Evolutionary conservation across 2,888 invertebrate species (phyloP).

Genomic region (Elysia crispata): DNA sequence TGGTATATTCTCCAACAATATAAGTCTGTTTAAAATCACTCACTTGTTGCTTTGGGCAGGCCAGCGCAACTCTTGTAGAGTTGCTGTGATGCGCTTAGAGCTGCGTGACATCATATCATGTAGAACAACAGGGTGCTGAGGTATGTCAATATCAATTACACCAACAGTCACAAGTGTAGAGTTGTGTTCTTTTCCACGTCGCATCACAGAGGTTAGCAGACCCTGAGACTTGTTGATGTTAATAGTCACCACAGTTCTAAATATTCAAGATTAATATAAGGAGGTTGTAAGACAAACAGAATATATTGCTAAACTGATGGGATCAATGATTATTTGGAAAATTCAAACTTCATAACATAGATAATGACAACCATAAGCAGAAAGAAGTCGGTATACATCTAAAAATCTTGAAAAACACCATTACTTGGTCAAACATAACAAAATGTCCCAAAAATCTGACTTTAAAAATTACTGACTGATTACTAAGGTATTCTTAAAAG

Average conservation of each 20-base stretch:
- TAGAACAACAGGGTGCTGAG: conserved; percentile 97
- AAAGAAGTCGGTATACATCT: not conserved
- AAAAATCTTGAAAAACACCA: not conserved
- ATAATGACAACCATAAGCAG: too few relatives aligned
- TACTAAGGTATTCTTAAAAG: too few relatives aligned
- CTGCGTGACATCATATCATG: conserved; percentile 97
- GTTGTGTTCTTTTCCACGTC: conserved; percentile 85
- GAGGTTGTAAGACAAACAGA: too few relatives aligned
- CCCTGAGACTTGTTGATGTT: conserved; percentile 95
- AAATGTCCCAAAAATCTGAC: too few relatives aligned
- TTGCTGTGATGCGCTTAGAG: conserved; percentile 93
- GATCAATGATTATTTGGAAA: too few relatives aligned
- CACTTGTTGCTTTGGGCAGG: conserved; percentile 52
- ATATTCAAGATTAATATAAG: not conserved
- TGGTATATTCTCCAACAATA: too few relatives aligned
- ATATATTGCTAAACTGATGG: too few relatives aligned
- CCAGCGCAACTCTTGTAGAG: conserved; percentile 85
- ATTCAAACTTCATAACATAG: too few relatives aligned
- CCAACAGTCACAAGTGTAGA: conserved; percentile 90
- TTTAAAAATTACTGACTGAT: too few relatives aligned
- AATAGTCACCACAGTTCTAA: conserved; percentile 93
- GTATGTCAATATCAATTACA: conserved; percentile 94
- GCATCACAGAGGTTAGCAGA: conserved; percentile 90
- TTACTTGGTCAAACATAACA: not conserved
- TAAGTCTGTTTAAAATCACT: not conserved